Percentiles rank a stretch among this genome's conserved stretches.
Evolutionary conservation across 2,797 vertebrate genomes (phyloP).

Genomic region (Onychomys leucogaster): DNA sequence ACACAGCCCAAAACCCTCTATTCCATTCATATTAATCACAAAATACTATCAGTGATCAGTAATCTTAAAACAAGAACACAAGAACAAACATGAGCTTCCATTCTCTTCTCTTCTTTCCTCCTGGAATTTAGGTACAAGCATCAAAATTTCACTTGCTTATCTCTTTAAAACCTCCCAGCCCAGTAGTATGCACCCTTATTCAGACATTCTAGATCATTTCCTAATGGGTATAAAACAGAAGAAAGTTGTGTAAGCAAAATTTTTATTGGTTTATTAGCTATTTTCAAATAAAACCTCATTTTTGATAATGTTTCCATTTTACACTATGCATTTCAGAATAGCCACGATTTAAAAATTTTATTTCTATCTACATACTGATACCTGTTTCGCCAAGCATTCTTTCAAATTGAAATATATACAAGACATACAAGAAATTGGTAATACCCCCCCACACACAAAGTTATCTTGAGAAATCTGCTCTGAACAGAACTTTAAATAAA

Average conservation of each 20-base stretch:
- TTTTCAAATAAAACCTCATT: slow-evolving; percentile 69
- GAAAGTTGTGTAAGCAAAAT: slow-evolving; percentile 67
- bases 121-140: slow-evolving; percentile 37
- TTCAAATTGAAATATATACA: slow-evolving; percentile 33
- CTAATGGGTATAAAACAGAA: slow-evolving; percentile 72
- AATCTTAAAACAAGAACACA: slow-evolving; percentile 36
- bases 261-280: slow-evolving; percentile 67
- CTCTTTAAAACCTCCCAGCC: slow-evolving; percentile 68
- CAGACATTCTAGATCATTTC: slow-evolving; percentile 73
- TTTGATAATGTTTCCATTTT: slow-evolving; percentile 3
- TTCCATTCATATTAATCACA: not conserved
- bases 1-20: not conserved
- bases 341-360: not conserved
- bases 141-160: slow-evolving; percentile 77
- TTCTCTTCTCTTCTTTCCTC: not conserved
- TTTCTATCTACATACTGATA: slow-evolving; percentile 44
- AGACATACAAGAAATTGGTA: slow-evolving; percentile 11
- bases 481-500: slow-evolving; percentile 82
- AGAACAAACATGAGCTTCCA: not conserved
- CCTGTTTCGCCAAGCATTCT: not conserved
- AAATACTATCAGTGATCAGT: not conserved
- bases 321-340: not conserved
- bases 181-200: slow-evolving; percentile 52
- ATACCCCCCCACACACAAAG: not conserved
- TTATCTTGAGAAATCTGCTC: slow-evolving; percentile 49